These are phyloP conservation scores for Odontesthes bonariensis DNA, from an alignment of 2,113 vertebrate species.

Conservation along the genomic window DNA sequence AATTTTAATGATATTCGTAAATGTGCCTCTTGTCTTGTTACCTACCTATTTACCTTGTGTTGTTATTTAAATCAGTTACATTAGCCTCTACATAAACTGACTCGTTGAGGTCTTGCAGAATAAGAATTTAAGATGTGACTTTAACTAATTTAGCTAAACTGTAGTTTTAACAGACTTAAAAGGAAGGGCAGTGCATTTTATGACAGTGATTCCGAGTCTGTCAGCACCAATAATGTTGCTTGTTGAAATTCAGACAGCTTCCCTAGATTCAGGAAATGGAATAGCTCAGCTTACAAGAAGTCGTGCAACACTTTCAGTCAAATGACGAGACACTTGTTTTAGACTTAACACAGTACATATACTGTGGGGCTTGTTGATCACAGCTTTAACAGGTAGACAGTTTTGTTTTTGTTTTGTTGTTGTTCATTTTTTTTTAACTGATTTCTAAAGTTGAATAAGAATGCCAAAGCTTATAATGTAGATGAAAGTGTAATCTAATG, in stretches of 20 bases:
- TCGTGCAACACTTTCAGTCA: constrained; percentile 13
- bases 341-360: constrained; percentile 6
- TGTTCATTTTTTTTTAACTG: constrained; percentile 33
- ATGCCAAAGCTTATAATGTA: constrained; percentile 85
- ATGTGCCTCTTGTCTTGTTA: not conserved
- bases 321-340: constrained; percentile 4
- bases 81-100: constrained; percentile 14
- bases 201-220: not conserved
- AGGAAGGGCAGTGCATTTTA: not conserved
- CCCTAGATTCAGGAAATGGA: constrained; percentile 18
- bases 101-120: not conserved
- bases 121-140: constrained; percentile 9
- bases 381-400: constrained; percentile 53
- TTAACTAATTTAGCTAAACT: constrained; percentile 28
- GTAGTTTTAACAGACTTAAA: constrained; percentile 15
- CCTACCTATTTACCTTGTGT: not conserved
- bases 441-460: constrained; percentile 84
- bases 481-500: constrained; percentile 89
- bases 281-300: constrained; percentile 26
- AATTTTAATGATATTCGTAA: not conserved
- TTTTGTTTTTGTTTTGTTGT: constrained; percentile 13
- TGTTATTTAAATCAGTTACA: constrained; percentile 15
- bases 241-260: constrained; percentile 11
- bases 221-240: not conserved
- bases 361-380: constrained; percentile 21